Percentiles rank a stretch among this genome's conserved stretches.
phyloP scores from a whole-genome alignment of 1,140 invertebrate species.

The Pseudomyrmex sp. region DNA sequence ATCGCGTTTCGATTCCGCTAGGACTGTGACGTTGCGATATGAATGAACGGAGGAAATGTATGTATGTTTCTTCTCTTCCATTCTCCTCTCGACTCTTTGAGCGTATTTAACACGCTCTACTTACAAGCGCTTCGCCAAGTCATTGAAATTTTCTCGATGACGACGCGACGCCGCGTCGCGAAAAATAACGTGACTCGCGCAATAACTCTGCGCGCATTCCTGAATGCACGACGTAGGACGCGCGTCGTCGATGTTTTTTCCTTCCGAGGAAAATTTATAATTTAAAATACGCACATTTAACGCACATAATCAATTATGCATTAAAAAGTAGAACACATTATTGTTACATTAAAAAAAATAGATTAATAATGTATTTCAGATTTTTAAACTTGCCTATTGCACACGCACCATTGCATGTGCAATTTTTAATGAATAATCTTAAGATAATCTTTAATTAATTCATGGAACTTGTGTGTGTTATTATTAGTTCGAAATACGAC shows the following conservation, averaged over 20 bases:
- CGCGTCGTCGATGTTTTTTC: neutral
- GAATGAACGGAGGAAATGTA: constrained; percentile 42
- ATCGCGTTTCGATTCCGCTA: constrained; percentile 4
- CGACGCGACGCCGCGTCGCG: neutral
- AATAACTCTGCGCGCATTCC: constrained; percentile 13
- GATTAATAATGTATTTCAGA: too few relatives aligned
- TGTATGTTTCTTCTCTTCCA: too few relatives aligned
- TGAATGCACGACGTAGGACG: neutral
- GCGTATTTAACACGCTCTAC: constrained; percentile 44
- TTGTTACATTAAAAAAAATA: too few relatives aligned
- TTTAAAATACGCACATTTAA: too few relatives aligned
- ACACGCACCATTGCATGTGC: too few relatives aligned
- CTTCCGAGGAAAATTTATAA: too few relatives aligned
- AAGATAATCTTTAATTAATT: neutral
- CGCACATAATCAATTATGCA: too few relatives aligned
- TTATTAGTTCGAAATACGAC: too few relatives aligned
- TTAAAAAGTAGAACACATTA: too few relatives aligned
- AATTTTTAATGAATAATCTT: too few relatives aligned
- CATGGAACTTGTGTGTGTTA: neutral
- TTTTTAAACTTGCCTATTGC: too few relatives aligned
- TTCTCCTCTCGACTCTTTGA: constrained; percentile 7
- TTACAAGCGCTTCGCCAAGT: neutral
- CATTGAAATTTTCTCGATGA: constrained; percentile 35
- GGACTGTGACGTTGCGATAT: neutral
- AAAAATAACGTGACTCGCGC: neutral